A percentile compares a stretch with the other conserved stretches of the same genome.
These are phyloP conservation scores for Bombus superbus DNA, from an alignment of 1,140 invertebrate genomes.

Conservation along the genomic window DNA sequence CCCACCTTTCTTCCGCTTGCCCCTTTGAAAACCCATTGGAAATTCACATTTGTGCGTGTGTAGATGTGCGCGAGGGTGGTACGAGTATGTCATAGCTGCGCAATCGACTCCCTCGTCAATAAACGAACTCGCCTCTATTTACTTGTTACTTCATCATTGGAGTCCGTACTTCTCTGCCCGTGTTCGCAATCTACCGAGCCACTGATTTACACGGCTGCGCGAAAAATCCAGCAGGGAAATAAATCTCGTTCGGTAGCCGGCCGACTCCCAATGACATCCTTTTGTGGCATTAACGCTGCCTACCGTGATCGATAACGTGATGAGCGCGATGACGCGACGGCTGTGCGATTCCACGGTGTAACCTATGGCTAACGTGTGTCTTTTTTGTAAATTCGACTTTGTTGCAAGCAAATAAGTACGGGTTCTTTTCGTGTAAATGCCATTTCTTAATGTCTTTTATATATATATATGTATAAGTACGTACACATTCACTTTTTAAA, in stretches of 20 bases:
- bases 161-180: conserved; percentile 49
- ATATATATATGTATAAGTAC: too few relatives aligned
- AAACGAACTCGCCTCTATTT: conserved; percentile 70
- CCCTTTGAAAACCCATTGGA: not conserved
- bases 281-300: conserved; percentile 42
- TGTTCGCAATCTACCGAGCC: conserved; percentile 56
- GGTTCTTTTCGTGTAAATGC: too few relatives aligned
- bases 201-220: conserved; percentile 61
- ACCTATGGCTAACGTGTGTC: not conserved
- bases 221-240: conserved; percentile 43
- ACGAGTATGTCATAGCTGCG: conserved; percentile 41
- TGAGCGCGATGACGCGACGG: not conserved
- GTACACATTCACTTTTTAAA: too few relatives aligned
- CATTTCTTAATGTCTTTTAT: too few relatives aligned
- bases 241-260: conserved; percentile 37
- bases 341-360: not conserved
- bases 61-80: not conserved
- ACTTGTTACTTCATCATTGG: conserved; percentile 73
- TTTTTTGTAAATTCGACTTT: not conserved
- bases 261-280: conserved; percentile 30
- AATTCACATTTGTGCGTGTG: not conserved
- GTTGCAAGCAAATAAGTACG: not conserved
- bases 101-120: conserved; percentile 65
- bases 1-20: conserved; percentile 18
- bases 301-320: conserved; percentile 19